These are phyloP conservation scores for Phalloptychus januarius DNA, from an alignment of 2,797 vertebrate genomes.

Conservation along the genomic window DNA sequence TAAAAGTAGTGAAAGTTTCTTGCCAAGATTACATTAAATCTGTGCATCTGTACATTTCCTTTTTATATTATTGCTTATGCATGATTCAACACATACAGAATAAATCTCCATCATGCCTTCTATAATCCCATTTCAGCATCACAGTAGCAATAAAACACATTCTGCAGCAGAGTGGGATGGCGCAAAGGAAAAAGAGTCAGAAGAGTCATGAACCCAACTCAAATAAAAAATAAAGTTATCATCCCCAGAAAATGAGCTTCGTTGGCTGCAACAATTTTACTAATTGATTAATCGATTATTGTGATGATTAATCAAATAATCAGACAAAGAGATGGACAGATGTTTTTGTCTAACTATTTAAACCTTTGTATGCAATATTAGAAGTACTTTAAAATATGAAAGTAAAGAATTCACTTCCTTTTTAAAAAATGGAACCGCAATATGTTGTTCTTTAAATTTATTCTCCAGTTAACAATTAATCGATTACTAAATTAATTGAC, in stretches of 20 bases:
- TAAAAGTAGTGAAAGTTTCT: neutral
- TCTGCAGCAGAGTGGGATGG: neutral
- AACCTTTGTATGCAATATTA: too few species aligned
- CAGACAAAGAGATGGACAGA: too few species aligned
- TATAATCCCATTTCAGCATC: neutral
- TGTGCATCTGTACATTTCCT: neutral
- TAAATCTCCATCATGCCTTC: neutral
- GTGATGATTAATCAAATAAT: too few species aligned
- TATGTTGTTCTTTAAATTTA: too few species aligned
- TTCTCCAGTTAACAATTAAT: too few species aligned
- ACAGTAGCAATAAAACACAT: neutral
- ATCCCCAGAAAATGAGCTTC: neutral
- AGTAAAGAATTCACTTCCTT: too few species aligned
- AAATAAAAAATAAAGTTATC: slow-evolving; percentile 1
- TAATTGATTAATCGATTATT: too few species aligned
- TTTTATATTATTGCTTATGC: neutral
- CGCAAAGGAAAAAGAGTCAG: neutral
- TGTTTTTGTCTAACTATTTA: too few species aligned
- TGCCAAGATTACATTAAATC: slow-evolving; percentile 4
- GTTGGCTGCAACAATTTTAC: neutral
- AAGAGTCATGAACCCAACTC: neutral
- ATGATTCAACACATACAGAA: slow-evolving; percentile 1
- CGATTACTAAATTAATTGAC: too few species aligned
- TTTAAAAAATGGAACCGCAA: too few species aligned
- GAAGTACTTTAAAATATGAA: too few species aligned